Evolutionary conservation across 2,113 vertebrate genomes (phyloP).

Genomic region (Cavia porcellus): DNA sequence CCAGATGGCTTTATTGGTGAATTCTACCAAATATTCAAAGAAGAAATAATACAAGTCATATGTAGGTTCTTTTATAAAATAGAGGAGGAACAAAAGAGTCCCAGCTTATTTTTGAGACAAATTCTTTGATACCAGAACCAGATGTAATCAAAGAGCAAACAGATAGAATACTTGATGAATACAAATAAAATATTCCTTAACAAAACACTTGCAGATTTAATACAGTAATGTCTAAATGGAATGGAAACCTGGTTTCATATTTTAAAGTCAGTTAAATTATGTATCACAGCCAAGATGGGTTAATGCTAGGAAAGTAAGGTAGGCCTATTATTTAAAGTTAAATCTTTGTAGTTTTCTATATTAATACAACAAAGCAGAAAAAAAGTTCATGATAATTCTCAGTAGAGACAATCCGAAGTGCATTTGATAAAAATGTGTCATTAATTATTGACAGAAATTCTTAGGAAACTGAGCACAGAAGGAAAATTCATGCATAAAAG

Average conservation of each 20-base stretch:
- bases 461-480: no score
- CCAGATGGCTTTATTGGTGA: background rate
- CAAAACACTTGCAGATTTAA: background rate
- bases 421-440: no score
- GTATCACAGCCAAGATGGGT: no score
- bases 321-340: no score
- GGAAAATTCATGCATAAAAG: no score
- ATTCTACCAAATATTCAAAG: background rate
- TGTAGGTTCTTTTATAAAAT: background rate
- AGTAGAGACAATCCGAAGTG: no score
- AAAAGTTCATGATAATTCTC: no score
- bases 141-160: background rate
- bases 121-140: background rate
- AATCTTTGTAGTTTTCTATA: no score
- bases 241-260: background rate
- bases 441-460: no score
- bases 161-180: background rate
- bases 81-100: background rate
- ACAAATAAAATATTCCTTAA: background rate
- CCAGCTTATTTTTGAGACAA: background rate
- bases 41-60: background rate
- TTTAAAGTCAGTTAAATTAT: background rate
- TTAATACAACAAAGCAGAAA: no score
- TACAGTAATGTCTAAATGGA: background rate
- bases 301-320: no score